Conservation (phyloP, 1,140 invertebrate species). For the Araneus ventricosus region DNA sequence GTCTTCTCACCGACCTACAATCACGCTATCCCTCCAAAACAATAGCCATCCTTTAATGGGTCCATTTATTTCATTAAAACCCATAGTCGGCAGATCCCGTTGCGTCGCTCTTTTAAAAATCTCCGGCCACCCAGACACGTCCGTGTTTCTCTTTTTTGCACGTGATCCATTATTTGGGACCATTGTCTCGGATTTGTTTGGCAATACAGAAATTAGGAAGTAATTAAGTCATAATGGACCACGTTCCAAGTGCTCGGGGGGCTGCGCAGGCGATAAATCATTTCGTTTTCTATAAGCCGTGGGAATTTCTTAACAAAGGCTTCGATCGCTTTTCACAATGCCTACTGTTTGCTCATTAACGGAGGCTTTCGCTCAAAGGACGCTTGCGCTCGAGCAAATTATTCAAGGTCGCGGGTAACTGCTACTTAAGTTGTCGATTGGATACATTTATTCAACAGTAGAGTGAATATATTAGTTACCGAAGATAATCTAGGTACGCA, state of each 20-base stretch:
- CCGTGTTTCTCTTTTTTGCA: background rate
- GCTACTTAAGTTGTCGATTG: background rate
- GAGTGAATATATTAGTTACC: no score
- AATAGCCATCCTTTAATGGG: slow-evolving; percentile 39
- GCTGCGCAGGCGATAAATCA: slow-evolving; percentile 16
- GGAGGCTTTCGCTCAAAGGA: background rate
- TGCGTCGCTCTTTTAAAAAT: slow-evolving; percentile 3
- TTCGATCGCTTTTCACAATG: background rate
- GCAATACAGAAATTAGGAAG: slow-evolving; percentile 59
- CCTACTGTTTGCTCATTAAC: background rate
- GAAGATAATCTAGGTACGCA: no score
- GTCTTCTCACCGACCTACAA: background rate
- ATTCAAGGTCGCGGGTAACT: background rate
- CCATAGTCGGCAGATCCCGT: slow-evolving; percentile 48
- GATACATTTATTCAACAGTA: no score
- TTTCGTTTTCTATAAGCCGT: slow-evolving; percentile 30
- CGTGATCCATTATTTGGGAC: slow-evolving; percentile 45
- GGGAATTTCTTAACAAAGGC: slow-evolving; percentile 30
- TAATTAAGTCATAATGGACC: slow-evolving; percentile 63
- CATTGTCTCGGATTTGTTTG: slow-evolving; percentile 52
- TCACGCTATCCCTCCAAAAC: background rate
- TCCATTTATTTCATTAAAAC: slow-evolving; percentile 66
- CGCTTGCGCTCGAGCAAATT: background rate
- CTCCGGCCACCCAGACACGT: slow-evolving; percentile 1
- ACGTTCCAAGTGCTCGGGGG: background rate